Evolutionary conservation across 2,888 invertebrate species (phyloP), one percentile per base, ranked within the genome.

Genomic region (Exocentrus adspersus): DNA sequence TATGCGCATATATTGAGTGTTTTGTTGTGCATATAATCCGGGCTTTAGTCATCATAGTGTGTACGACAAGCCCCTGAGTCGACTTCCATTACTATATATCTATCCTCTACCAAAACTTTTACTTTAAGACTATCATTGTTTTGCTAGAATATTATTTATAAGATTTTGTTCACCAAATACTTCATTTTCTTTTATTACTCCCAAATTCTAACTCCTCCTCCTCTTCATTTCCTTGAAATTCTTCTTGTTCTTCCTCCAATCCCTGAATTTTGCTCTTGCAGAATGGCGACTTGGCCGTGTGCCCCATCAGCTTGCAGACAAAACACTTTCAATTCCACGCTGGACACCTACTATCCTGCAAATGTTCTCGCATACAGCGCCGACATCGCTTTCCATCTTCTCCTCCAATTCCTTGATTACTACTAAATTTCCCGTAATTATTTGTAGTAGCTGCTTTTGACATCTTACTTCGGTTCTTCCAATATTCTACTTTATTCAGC

Each of bases 241-340:
- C n/a, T n/a, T n/a, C n/a, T n/a, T n/a, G n/a, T n/a, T n/a, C n/a
- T n/a, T n/a, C n/a, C n/a, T n/a, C n/a, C n/a, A n/a, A n/a, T n/a
- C n/a, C n/a, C 2, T 30, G 30, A 2, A 30, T n/a, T 30, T n/a
- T 30, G 7, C n/a, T 30, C 30, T 6, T 30, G 7, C 30, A 30
- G 7, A 30, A 30, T 21, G 17, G 28, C 21, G 41, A 14, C 28
- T 43, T 51, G 14, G 21, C 2, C 10, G 24, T 19, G 24, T 10
- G 21, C 9, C 41, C 16, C 28, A 50, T 59, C 1, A n/a, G 10
- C 10, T 59, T 28, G 51, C 50, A 59, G 1, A 45, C 2, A 51
- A 32, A 37, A 16, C 37, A 52, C n/a, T 52, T 17, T 20, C 52
- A 52, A 10, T 14, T 3, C 4, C 10, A 9, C 7, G 52, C 52